Evolutionary conservation across 2,797 vertebrate species (phyloP).

Genomic region (Poecilia picta): DNA sequence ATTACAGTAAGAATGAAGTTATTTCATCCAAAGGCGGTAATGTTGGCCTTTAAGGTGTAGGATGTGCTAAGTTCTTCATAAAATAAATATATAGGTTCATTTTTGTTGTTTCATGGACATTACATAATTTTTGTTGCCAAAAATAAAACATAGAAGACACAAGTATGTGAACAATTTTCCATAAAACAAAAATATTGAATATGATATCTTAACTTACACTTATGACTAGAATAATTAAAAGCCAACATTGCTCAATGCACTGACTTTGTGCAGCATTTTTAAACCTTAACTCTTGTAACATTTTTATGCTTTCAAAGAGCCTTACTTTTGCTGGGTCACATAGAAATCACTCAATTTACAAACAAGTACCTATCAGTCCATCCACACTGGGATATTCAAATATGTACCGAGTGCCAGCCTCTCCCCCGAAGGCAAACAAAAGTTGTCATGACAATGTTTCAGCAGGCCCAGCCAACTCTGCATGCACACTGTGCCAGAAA

Average conservation of each 20-base stretch:
- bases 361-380: background rate
- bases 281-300: constrained; percentile 40
- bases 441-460: constrained; percentile 67
- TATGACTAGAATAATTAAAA: constrained; percentile 55
- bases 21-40: background rate
- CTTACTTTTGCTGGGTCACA: constrained; percentile 37
- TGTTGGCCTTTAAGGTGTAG: background rate
- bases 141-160: background rate
- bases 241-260: constrained; percentile 42
- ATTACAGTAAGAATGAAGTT: background rate
- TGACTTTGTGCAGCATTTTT: constrained; percentile 39
- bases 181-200: background rate
- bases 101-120: background rate
- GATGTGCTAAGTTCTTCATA: background rate
- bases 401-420: background rate
- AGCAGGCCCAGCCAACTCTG: constrained; percentile 4
- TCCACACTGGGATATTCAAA: background rate
- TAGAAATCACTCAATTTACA: constrained; percentile 14
- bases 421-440: constrained; percentile 58
- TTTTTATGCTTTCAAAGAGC: constrained; percentile 43
- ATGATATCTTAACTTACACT: too few relatives aligned
- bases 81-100: background rate
- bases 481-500: constrained; percentile 40
- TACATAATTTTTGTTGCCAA: background rate
- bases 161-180: background rate